These are phyloP conservation scores for Myotis pilosus DNA, from an alignment of 2,797 vertebrate genomes.

Conservation along the genomic window DNA sequence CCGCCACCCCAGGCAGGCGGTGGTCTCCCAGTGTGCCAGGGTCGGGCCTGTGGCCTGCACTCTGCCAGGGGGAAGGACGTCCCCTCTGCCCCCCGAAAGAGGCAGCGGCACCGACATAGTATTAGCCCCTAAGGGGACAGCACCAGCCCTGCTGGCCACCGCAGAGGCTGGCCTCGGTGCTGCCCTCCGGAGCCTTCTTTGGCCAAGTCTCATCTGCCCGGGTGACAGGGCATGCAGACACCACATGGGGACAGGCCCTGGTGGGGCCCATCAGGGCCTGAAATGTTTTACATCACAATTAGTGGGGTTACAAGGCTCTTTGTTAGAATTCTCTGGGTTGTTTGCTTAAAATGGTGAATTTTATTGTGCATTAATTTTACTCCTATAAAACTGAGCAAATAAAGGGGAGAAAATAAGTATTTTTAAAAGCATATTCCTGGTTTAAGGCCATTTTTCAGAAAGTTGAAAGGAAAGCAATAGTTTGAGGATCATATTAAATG, in stretches of 20 bases:
- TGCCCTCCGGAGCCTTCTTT: background rate
- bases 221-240: background rate
- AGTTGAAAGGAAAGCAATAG: background rate
- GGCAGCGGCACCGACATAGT: background rate
- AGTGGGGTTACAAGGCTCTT: background rate
- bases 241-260: background rate
- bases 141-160: too few species aligned
- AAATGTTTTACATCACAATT: fast-evolving
- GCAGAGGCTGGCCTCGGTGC: too few species aligned
- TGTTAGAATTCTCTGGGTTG: background rate
- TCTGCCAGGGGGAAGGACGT: background rate
- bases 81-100: background rate
- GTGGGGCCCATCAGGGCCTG: too few species aligned
- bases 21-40: background rate
- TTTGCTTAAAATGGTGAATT: background rate
- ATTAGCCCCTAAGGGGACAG: background rate
- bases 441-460: background rate
- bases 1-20: background rate
- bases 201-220: background rate
- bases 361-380: background rate
- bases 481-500: background rate
- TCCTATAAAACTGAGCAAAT: background rate
- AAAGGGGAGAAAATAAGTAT: background rate
- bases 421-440: background rate
- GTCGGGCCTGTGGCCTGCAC: too few species aligned